A percentile compares a stretch with the other conserved stretches of the same genome.
Evolutionary conservation across 2,113 vertebrate genomes (phyloP).

Genomic region (Macrotus californicus): DNA sequence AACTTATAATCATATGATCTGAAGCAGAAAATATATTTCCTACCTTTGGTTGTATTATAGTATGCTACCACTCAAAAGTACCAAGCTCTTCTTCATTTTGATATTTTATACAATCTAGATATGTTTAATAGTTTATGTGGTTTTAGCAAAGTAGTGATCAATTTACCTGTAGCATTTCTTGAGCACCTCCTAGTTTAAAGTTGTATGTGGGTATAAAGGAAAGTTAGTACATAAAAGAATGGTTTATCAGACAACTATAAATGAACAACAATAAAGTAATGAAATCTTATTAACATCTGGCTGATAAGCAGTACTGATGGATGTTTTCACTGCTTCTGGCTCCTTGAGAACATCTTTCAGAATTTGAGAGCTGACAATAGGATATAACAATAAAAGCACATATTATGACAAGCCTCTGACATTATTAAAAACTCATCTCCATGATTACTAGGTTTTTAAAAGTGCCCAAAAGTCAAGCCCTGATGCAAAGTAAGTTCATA

Average conservation of each 20-base stretch:
- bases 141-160: neutral
- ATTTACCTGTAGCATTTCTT: neutral
- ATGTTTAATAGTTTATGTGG: neutral
- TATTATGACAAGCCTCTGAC: neutral
- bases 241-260: neutral
- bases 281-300: no score
- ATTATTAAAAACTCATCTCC: neutral
- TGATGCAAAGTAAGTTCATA: neutral
- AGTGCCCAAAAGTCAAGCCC: neutral
- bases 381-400: neutral
- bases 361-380: neutral
- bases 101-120: neutral
- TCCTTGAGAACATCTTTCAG: neutral
- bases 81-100: neutral
- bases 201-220: neutral
- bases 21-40: neutral
- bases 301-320: neutral
- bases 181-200: neutral
- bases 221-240: neutral
- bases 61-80: neutral
- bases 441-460: neutral
- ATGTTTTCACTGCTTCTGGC: neutral
- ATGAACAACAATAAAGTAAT: no score
- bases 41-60: neutral
- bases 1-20: neutral